Conservation (phyloP, 2,888 invertebrate species). For the Cheilosia variabilis region DNA sequence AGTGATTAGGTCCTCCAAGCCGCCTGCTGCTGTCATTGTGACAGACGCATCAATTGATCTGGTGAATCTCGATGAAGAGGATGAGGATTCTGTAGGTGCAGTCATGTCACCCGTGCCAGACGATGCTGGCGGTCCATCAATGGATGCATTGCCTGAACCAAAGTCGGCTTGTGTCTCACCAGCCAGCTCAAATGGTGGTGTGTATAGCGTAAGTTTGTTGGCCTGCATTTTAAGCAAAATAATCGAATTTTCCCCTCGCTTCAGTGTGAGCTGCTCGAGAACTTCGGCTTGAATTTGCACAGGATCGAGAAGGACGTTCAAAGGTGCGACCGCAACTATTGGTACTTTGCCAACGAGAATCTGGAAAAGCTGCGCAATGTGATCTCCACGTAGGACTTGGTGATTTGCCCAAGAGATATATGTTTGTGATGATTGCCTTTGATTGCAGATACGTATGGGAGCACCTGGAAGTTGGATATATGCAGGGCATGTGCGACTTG, state of each 20-base stretch:
- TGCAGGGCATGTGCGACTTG: conserved; percentile 99
- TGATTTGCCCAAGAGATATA: not conserved
- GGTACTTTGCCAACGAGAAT: conserved; percentile 95
- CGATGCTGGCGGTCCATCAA: conserved; percentile 82
- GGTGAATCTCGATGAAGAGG: conserved; percentile 83
- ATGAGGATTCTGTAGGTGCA: conserved; percentile 84
- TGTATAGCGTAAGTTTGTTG: conserved; percentile 90
- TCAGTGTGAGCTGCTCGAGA: conserved; percentile 92
- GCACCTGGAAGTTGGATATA: conserved; percentile 96
- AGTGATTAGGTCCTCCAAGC: conserved; percentile 5
- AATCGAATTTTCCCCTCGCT: conserved; percentile 77
- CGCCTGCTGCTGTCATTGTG: conserved; percentile 87
- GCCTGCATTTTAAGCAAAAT: not conserved
- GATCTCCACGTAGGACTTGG: conserved; percentile 94
- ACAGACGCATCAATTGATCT: conserved; percentile 90
- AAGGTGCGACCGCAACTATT: conserved; percentile 96
- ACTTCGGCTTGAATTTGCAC: conserved; percentile 94
- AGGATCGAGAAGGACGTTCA: conserved; percentile 98
- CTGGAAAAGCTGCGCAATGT: conserved; percentile 96
- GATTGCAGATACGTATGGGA: conserved; percentile 96
- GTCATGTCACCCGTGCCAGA: conserved; percentile 86
- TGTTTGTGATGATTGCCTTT: not conserved
- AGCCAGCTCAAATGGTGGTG: conserved; percentile 95
- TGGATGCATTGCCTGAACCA: conserved; percentile 82
- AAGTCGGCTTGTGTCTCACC: conserved; percentile 92